Evolutionary conservation across 2,797 vertebrate species (phyloP), one percentile per base, ranked within the genome.

Genomic region (Pristis pectinata): DNA sequence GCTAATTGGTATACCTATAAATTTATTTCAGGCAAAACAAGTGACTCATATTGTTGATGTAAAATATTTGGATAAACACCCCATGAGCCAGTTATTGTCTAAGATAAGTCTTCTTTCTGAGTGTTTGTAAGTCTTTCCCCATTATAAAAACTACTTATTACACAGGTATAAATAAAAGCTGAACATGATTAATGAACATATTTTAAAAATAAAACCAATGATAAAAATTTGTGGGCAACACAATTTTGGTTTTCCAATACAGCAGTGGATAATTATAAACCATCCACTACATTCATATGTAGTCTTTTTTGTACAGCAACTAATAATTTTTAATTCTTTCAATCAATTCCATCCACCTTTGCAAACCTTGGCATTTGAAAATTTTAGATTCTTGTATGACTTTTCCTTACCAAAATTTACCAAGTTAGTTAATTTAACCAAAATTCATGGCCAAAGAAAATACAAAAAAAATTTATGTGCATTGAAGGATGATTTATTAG

Each of bases 41-140:
- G n/a, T 67, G 85, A 89, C 56, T 89, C 56, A 64, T 27, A 67
- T 53, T 93, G 44, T 70, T 76, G 27, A 56, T 9, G 15, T 53
- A 94, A 94, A n/a, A 94, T 93, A 53, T n/a, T 34, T 27, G 49
- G 27, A 74, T 30, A 74, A 94, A 94, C 30, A 94, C 15, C 49
- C 41, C 74, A 44, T 93, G 64, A 74, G 41, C 67, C 37, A 41
- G 37, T 91, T 67, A 89, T 61, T 61, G 34, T 61, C 61, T 89
- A 56, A 89, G 19, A 89, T 5, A 2, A 67, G 11, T 59, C 11
- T n/a, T 87, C 53, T 56, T 15, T 3, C 82, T 85, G n/a, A 67
- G 61, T 91, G 37, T 22, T 24, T 67, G n/a, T 34, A 59, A 87
- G 0, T 61, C 4, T 5, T 87, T 34, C 27, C 27, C 53, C 83